These are phyloP conservation scores for Typhlichthys eigenmanni DNA, from an alignment of 2,797 vertebrate species.

Conservation along the genomic window DNA sequence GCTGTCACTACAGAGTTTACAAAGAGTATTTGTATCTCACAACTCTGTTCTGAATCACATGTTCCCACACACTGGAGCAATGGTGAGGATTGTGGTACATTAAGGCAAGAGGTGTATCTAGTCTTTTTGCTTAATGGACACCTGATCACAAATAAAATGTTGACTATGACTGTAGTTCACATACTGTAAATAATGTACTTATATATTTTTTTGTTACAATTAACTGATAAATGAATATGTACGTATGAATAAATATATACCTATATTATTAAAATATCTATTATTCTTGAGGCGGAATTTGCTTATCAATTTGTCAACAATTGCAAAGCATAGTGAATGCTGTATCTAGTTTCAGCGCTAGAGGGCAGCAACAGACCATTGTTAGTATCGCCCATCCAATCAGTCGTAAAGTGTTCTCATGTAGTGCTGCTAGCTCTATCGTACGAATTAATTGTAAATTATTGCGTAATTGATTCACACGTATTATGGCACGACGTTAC, in stretches of 20 bases:
- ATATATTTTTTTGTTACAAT: slow-evolving; percentile 75
- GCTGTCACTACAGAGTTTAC: slow-evolving; percentile 42
- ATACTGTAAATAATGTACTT: slow-evolving; percentile 72
- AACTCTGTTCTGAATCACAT: slow-evolving; percentile 20
- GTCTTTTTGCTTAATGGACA: slow-evolving; percentile 50
- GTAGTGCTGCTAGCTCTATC: neutral
- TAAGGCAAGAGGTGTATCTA: slow-evolving; percentile 34
- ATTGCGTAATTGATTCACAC: neutral
- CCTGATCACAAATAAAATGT: slow-evolving; percentile 59
- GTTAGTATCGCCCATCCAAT: neutral
- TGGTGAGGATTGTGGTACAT: slow-evolving; percentile 30
- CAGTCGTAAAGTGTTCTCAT: neutral
- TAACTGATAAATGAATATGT: slow-evolving; percentile 82
- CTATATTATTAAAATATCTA: slow-evolving; percentile 81
- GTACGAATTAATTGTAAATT: neutral
- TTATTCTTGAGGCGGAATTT: slow-evolving; percentile 21
- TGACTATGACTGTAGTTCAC: slow-evolving; percentile 79
- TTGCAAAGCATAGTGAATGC: neutral
- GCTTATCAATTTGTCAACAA: neutral
- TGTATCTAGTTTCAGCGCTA: slow-evolving; percentile 33
- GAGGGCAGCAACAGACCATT: slow-evolving; percentile 53
- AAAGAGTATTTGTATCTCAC: slow-evolving; percentile 5
- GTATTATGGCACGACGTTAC: neutral
- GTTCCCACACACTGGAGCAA: slow-evolving; percentile 59
- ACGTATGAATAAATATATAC: slow-evolving; percentile 86